Evolutionary conservation across 2,797 vertebrate species (phyloP), one percentile per base, ranked within the genome.

Genomic region (Arrhamphus sclerolepis): DNA sequence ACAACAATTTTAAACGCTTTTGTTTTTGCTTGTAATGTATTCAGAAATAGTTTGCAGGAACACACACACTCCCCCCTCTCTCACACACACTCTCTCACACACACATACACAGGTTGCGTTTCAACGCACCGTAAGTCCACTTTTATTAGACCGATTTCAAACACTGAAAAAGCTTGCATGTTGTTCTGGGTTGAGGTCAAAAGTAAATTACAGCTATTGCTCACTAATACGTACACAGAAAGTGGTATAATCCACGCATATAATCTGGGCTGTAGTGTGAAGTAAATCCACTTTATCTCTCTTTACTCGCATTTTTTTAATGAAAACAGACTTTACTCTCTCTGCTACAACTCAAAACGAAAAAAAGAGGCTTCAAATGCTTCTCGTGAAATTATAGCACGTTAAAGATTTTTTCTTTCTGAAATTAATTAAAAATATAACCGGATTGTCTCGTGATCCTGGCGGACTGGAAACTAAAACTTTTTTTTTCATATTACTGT

Each of bases 181-280:
- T 26, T 52, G 19, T 28, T 19, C 4, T n/a, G 10, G 41, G 18
- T n/a, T 17, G 28, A 29, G 14, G 28, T 7, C 11, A 67, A 62
- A 78, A 65, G 43, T 62, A 66, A 13, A 6, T 78, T 71, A 38
- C 55, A 41, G 57, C 48, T 43, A 38, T 46, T 49, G 43, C 41
- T 75, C 50, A 39, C 9, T 34, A 29, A 68, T 59, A 56, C 53
- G 16, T 19, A 39, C 59, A 51, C 57, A 51, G 49, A 70, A 72
- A 55, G 75, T 81, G 72, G 38, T 34, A 41, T 83, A 81, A 83
- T 87, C 83, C 83, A 53, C 55, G 18, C 61, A 62, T 70, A 52
- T 77, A 83, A 78, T 85, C 76, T 73, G 66, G 67, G 67, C 69
- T 76, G 62, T 50, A 53, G 53, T 41, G 62, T 40, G 54, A 59